These are phyloP conservation scores for Choristoneura fumiferana DNA, from an alignment of 1,140 invertebrate genomes.

Conservation along the genomic window DNA sequence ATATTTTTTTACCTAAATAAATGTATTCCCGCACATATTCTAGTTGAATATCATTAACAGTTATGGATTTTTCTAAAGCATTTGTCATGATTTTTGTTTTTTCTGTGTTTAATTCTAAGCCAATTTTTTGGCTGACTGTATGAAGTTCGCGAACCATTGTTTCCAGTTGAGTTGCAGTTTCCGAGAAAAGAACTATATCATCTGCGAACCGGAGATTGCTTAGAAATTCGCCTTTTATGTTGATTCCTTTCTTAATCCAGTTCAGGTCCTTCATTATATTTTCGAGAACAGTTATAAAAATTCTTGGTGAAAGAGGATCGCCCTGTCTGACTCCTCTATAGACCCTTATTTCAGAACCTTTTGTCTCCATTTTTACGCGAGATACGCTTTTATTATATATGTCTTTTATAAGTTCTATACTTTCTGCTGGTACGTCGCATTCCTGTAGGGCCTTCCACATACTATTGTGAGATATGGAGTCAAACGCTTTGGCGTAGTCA, in stretches of 20 bases:
- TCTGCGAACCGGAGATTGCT: no score
- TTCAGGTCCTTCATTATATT: neutral
- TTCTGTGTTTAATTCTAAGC: no score
- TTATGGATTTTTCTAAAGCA: no score
- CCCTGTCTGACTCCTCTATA: constrained; percentile 17
- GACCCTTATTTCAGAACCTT: neutral
- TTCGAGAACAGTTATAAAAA: constrained; percentile 4
- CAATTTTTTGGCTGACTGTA: no score
- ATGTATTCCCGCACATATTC: no score
- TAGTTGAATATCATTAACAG: no score
- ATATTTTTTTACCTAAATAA: no score
- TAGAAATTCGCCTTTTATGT: no score
- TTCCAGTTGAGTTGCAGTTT: no score
- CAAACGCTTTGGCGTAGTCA: constrained; percentile 15
- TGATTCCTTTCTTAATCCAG: neutral
- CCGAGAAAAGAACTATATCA: no score
- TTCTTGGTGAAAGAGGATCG: constrained; percentile 1
- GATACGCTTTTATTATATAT: constrained; percentile 7
- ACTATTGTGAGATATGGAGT: neutral
- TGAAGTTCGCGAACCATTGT: no score
- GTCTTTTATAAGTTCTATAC: constrained; percentile 11
- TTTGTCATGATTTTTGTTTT: no score
- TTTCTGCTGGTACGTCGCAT: neutral
- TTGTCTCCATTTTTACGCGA: neutral
- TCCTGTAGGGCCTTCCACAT: constrained; percentile 1